Evolutionary conservation across 2,113 vertebrate species (phyloP).

Genomic region (Gymnorhina tibicen): DNA sequence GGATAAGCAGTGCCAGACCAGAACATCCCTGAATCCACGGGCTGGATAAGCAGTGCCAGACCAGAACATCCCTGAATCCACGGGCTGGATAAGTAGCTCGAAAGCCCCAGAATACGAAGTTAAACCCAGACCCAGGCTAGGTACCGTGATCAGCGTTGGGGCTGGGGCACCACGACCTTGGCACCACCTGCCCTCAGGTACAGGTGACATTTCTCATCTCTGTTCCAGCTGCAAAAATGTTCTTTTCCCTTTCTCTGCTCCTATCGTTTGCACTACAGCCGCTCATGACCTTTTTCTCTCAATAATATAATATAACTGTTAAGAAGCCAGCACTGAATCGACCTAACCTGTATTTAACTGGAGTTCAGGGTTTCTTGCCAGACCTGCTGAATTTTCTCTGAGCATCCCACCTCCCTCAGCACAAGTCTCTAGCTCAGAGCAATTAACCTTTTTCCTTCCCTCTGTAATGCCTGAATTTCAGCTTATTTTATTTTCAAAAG

Average conservation of each 20-base stretch:
- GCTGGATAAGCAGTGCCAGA: no score
- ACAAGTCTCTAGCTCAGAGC: background rate
- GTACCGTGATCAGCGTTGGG: accelerated
- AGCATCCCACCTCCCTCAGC: background rate
- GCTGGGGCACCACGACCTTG: background rate
- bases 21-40: accelerated
- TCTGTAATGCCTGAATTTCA: background rate
- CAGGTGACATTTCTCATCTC: background rate
- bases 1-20: no score
- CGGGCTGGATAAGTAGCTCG: background rate
- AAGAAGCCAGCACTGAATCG: background rate
- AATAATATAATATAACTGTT: background rate
- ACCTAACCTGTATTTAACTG: slow-evolving; percentile 1
- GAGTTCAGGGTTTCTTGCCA: background rate
- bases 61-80: no score
- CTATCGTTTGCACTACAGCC: background rate
- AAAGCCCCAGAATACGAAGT: background rate
- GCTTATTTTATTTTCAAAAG: slow-evolving; percentile 21
- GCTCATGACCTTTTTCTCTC: background rate
- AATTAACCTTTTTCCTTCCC: background rate
- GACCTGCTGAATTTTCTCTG: background rate
- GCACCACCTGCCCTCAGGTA: background rate
- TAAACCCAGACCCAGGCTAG: accelerated
- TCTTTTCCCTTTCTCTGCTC: background rate
- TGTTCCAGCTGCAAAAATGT: background rate